Evolutionary conservation across 2,797 vertebrate genomes (phyloP), one percentile per base, ranked within the genome.

Genomic region (Chrosomus eos): DNA sequence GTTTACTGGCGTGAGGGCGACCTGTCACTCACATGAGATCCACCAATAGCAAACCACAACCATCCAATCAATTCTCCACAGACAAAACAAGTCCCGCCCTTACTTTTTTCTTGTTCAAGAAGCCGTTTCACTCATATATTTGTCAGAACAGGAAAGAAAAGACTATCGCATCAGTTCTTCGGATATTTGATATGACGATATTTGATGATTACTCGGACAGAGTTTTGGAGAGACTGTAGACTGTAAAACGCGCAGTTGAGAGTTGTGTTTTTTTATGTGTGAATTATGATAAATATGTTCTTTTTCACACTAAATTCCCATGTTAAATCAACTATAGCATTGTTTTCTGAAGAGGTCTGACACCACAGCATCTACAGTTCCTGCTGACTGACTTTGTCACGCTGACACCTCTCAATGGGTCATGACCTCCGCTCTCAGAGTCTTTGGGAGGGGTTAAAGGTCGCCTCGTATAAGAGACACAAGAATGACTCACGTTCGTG

Each of bases 351-450:
- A 67, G 64, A 36, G 43, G 13, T 86, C 21, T 60, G 4, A 51
- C 23, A 45, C 40, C 55, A 48, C 28, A 26, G 28, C 45, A 16
- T 53, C n/a, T 18, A 18, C 58, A 58, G 16, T 14, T 58, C 16
- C 38, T 48, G 78, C 60, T 81, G 78, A 75, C 72, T 80, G 66
- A 68, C 51, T 67, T 1, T 40, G 19, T 48, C 51, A 79, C 8
- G 7, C 51, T 53, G 55, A 73, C 58, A 80, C 23, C 38, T 85
- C 36, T 64, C 19, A n/a, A 55, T 79, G 53, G 64, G 77, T 75
- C 70, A 77, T 45, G 21, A 80, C 82, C 64, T 43, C 38, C 21
- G 33, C 38, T 45, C 23, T 71, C 18, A 76, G 23, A 68, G n/a
- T 36, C 31, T 26, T n/a, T 8, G 14, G 18, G 31, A n/a, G 31